Base-by-base conservation (phyloP, 1,140 invertebrate genomes). In the Calliopsis andreniformis region DNA sequence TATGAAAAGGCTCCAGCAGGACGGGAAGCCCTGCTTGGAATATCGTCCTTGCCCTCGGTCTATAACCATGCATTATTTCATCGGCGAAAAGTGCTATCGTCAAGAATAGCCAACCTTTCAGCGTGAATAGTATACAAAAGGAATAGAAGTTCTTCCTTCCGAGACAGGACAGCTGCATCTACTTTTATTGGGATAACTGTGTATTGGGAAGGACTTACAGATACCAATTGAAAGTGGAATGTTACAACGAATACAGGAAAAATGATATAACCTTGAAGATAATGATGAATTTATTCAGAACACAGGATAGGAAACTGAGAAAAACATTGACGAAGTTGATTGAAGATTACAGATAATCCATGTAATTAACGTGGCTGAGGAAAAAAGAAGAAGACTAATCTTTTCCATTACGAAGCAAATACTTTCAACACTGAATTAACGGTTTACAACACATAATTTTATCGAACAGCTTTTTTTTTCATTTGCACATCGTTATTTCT, bases 81-180 rank as follows among this genome's bases (percentile, higher is more conserved):
- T 68, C 59, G 70, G 66, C n/a, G 53, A 56, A 25, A 20, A 42
- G 6, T 63, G 39, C 25, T 67, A 25, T 77, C 80, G 80, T 84
- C 82, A 77, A 42, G 73, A 83, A 75, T 81, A 71, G 71, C 72
- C 78, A 78, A 55, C 85, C 69, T 79, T 86, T 82, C 68, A 68
- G 63, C 78, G 80, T 79, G 79, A 64, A 73, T 63, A 56, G 83
- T 86, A 88, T 88, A 88, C 86, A 83, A 87, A 89, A 72, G 80
- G 81, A 73, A 51, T 30, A 20, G 18, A 67, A 75, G 45, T 83
- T 77, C 62, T 76, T 62, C 66, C 42, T 59, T 20, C 35, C 30
- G 61, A 58, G 64, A 75, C 47, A 70, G 55, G 78, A 72, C 78
- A 82, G 28, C 39, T 20, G 45, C 18, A n/a, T 59, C 53, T 55